Evolutionary conservation across 2,888 invertebrate species (phyloP).

Genomic region (Epistrophella euchroma): DNA sequence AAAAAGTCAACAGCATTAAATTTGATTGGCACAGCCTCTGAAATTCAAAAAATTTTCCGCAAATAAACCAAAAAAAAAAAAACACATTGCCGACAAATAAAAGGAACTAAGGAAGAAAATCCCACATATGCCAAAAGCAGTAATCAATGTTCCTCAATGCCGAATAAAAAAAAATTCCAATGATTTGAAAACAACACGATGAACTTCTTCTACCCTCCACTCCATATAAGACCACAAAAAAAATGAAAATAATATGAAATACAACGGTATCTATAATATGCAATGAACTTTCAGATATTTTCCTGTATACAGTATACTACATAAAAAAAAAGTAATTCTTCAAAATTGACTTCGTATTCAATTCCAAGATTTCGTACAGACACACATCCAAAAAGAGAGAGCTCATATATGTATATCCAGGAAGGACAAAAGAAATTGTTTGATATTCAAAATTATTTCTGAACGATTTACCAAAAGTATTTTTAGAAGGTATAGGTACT

Average conservation of each 20-base stretch:
- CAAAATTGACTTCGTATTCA: constrained; percentile 66
- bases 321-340: constrained; percentile 50
- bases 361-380: constrained; percentile 35
- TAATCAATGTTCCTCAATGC: constrained; percentile 60
- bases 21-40: constrained; percentile 54
- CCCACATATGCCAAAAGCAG: constrained; percentile 57
- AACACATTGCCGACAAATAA: constrained; percentile 1
- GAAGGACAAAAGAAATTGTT: constrained; percentile 62
- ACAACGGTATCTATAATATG: constrained; percentile 6
- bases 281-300: constrained; percentile 46
- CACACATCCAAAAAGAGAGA: constrained; percentile 14
- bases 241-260: not conserved
- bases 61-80: constrained; percentile 18
- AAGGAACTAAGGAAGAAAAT: constrained; percentile 20
- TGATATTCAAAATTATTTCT: constrained; percentile 75
- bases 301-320: not conserved
- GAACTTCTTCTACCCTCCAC: constrained; percentile 3
- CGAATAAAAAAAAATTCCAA: constrained; percentile 35
- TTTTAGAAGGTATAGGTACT: constrained; percentile 27
- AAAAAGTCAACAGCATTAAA: constrained; percentile 63
- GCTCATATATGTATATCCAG: not conserved
- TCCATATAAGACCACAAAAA: not conserved
- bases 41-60: not conserved
- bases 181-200: constrained; percentile 62
- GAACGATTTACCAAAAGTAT: constrained; percentile 72